Evolutionary conservation across 2,888 invertebrate genomes (phyloP).

Genomic region (Laothoe populi): DNA sequence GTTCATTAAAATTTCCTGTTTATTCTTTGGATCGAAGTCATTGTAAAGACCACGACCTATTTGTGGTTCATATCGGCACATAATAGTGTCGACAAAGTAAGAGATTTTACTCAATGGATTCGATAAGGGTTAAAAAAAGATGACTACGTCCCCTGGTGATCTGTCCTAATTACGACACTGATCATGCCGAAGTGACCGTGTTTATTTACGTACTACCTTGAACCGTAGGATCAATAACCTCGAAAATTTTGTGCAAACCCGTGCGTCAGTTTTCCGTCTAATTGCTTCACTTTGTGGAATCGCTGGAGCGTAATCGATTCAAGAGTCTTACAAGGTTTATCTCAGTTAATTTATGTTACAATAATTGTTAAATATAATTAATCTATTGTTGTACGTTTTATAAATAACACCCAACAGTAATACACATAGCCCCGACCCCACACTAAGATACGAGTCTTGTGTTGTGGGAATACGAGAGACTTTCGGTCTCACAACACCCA

Average conservation of each 20-base stretch:
- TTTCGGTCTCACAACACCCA: too few species aligned
- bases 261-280: conserved; percentile 15
- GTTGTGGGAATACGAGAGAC: too few species aligned
- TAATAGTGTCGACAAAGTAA: background rate
- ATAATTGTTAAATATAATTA: background rate
- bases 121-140: too few species aligned
- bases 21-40: background rate
- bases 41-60: background rate
- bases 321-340: conserved; percentile 17
- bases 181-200: conserved; percentile 15
- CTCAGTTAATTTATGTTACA: background rate
- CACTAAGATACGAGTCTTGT: too few species aligned
- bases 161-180: background rate
- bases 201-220: conserved; percentile 23
- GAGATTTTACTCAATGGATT: background rate
- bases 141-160: background rate
- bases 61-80: conserved; percentile 6
- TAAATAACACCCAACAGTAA: background rate
- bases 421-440: too few species aligned
- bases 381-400: background rate
- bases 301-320: conserved; percentile 10
- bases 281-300: conserved; percentile 20
- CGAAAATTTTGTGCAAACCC: conserved; percentile 25
- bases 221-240: conserved; percentile 21
- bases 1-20: background rate